These are phyloP conservation scores for Podarcis cretensis DNA, from an alignment of 2,113 vertebrate genomes.

Conservation along the genomic window DNA sequence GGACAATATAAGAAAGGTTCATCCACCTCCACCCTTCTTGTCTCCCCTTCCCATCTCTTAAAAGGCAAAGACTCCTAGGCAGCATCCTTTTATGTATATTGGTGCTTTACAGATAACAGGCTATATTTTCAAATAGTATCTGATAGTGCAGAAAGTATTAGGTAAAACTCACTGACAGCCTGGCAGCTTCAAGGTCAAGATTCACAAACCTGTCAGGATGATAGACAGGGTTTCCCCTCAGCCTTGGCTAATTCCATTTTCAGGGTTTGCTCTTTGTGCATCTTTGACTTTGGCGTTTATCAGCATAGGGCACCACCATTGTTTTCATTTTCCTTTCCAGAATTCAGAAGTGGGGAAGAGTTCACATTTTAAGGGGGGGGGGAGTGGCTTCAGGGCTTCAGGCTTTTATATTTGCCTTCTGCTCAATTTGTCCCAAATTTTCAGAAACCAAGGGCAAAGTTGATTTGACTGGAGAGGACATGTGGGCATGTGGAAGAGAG, in stretches of 20 bases:
- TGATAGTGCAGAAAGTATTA: not conserved
- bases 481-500: not conserved
- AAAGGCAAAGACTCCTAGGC: not conserved
- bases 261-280: not conserved
- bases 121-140: constrained; percentile 24
- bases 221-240: not conserved
- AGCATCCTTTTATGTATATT: not conserved
- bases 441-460: not conserved
- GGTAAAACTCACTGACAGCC: not conserved
- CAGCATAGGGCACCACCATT: not conserved
- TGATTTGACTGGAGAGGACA: not conserved
- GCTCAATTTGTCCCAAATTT: not conserved
- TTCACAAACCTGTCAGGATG: constrained; percentile 5
- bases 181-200: not conserved
- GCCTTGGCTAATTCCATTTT: not conserved
- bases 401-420: not conserved
- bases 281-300: not conserved
- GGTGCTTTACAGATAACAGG: not conserved
- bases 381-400: too few relatives aligned
- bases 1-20: not conserved
- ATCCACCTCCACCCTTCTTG: not conserved
- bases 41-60: not conserved
- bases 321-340: not conserved
- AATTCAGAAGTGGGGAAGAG: not conserved
- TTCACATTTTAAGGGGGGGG: not conserved